Conservation (phyloP, 2,888 invertebrate genomes). For the Mellilla xanthometata region DNA sequence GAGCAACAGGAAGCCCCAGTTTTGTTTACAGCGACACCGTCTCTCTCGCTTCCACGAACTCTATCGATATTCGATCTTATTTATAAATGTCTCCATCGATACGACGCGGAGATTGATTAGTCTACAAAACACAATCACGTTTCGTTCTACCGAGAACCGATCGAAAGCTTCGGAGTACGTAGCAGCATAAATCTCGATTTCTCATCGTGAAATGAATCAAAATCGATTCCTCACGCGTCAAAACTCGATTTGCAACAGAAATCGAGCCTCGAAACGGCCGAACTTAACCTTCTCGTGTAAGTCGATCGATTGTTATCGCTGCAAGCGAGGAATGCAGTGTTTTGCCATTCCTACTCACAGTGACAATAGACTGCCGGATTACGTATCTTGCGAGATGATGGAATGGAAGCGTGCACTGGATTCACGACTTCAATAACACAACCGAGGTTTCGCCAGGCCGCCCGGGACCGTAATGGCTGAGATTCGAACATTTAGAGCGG, state of each 20-base stretch:
- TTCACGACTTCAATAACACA: conserved; percentile 21
- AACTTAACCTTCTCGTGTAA: conserved; percentile 29
- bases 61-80: conserved; percentile 29
- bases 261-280: conserved; percentile 12
- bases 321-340: conserved; percentile 33
- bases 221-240: conserved; percentile 28
- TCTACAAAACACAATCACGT: conserved; percentile 9
- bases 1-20: conserved; percentile 46
- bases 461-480: conserved; percentile 29
- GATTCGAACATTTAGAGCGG: conserved; percentile 37
- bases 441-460: conserved; percentile 16
- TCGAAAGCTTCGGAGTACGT: conserved; percentile 1
- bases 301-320: conserved; percentile 32
- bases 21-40: conserved; percentile 42
- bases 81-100: conserved; percentile 31
- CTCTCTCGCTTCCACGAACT: conserved; percentile 36
- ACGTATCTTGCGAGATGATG: conserved; percentile 18
- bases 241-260: conserved; percentile 19
- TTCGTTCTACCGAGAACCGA: too few species aligned
- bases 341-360: conserved; percentile 21
- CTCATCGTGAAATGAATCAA: conserved; percentile 18
- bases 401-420: conserved; percentile 21
- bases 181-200: conserved; percentile 10
- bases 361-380: conserved; percentile 14
- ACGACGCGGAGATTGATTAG: conserved; percentile 25